A percentile compares a stretch with the other conserved stretches of the same genome.
Evolutionary conservation across 2,888 invertebrate species (phyloP).

Genomic region (Hydriomena furcata): DNA sequence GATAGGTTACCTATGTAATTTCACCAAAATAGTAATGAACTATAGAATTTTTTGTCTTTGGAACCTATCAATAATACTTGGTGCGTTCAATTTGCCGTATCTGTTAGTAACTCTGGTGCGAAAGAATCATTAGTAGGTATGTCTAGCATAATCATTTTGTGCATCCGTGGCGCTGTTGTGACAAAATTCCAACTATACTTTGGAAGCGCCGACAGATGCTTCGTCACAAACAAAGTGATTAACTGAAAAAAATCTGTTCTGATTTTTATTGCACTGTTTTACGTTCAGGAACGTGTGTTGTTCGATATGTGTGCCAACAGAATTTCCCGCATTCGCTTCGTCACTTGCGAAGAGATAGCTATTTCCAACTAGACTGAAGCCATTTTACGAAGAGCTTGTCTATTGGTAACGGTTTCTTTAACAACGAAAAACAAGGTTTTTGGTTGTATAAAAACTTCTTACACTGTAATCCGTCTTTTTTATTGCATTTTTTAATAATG

Average conservation of each 20-base stretch:
- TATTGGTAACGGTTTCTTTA: neutral
- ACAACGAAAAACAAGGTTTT: no score
- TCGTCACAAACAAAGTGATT: conserved; percentile 63
- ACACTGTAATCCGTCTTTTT: no score
- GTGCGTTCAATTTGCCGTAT: no score
- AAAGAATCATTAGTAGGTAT: neutral
- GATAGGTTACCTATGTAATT: no score
- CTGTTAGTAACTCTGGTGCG: no score
- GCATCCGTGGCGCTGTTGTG: conserved; percentile 16
- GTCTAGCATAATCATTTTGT: conserved; percentile 10
- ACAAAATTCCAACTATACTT: conserved; percentile 43
- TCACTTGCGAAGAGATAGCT: conserved; percentile 54
- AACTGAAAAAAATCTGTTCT: conserved; percentile 49
- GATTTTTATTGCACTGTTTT: conserved; percentile 49
- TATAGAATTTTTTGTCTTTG: no score
- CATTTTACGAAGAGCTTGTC: neutral
- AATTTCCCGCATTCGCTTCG: conserved; percentile 51
- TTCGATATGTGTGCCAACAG: conserved; percentile 59
- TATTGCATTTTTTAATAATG: no score
- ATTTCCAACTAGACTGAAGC: conserved; percentile 46
- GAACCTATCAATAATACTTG: no score
- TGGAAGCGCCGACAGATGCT: conserved; percentile 44
- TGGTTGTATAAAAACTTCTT: no score
- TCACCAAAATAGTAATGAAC: no score
- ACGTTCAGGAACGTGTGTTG: conserved; percentile 43